A percentile compares a stretch with the other conserved stretches of the same genome.
phyloP scores from a whole-genome alignment of 92 coral and sea anemone species.

The Parazoanthus atlanticus region DNA sequence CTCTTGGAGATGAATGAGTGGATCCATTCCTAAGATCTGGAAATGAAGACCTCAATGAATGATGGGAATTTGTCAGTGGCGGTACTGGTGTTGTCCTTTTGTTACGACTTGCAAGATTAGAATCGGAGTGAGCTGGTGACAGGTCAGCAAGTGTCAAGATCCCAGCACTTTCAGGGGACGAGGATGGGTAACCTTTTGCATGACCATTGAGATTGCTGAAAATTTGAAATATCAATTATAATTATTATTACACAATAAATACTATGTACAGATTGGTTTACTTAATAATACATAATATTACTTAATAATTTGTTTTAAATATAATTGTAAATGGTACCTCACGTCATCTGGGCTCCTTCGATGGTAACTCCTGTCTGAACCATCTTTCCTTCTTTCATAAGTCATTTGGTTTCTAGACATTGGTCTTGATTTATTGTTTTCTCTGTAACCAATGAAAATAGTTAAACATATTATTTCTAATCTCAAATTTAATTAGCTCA shows the following conservation, averaged over 20 bases:
- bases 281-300: no score
- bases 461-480: background rate
- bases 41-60: constrained; percentile 73
- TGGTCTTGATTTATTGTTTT: constrained; percentile 47
- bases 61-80: constrained; percentile 37
- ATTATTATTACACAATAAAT: no score
- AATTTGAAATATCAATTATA: background rate
- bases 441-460: background rate
- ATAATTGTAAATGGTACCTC: constrained; percentile 20
- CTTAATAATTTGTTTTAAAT: no score
- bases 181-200: constrained; percentile 63
- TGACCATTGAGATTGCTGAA: constrained; percentile 63
- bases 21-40: constrained; percentile 81
- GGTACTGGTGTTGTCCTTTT: constrained; percentile 65
- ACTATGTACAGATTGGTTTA: no score
- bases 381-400: constrained; percentile 50
- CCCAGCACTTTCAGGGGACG: constrained; percentile 84
- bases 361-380: constrained; percentile 43
- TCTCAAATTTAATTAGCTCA: no score
- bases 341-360: constrained; percentile 56
- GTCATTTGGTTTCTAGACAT: constrained; percentile 30
- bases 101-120: constrained; percentile 56
- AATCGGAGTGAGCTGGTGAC: constrained; percentile 88
- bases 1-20: constrained; percentile 80
- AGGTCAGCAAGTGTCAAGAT: constrained; percentile 96